These are phyloP conservation scores for Aplocera efformata DNA, from an alignment of 2,888 invertebrate species.

Conservation along the genomic window DNA sequence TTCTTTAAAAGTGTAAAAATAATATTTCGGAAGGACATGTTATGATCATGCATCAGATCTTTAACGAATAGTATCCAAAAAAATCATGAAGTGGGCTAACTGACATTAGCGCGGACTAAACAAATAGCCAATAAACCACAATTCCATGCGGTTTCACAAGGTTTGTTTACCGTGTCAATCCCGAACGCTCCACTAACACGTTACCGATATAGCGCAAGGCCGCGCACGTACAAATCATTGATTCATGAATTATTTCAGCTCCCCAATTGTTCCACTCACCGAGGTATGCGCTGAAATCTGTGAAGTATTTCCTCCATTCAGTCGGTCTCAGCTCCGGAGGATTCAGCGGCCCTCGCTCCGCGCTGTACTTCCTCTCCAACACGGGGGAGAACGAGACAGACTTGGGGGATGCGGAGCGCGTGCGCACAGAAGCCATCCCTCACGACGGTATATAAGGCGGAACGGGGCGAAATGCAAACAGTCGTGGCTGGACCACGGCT, in stretches of 20 bases:
- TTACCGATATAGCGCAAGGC: slow-evolving; percentile 74
- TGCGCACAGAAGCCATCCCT: slow-evolving; percentile 82
- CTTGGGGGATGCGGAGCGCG: slow-evolving; percentile 83
- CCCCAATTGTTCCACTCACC: slow-evolving; percentile 59
- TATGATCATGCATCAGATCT: too few species aligned
- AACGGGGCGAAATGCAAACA: slow-evolving; percentile 53
- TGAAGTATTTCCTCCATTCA: slow-evolving; percentile 75
- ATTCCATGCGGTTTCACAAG: slow-evolving; percentile 58
- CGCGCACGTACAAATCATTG: slow-evolving; percentile 58
- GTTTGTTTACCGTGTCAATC: slow-evolving; percentile 66
- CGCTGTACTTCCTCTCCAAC: slow-evolving; percentile 79
- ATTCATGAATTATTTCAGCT: slow-evolving; percentile 52
- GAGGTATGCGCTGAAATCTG: slow-evolving; percentile 75
- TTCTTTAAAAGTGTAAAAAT: too few species aligned
- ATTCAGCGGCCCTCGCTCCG: slow-evolving; percentile 55
- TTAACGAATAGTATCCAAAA: too few species aligned
- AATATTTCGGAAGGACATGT: too few species aligned
- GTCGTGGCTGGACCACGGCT: slow-evolving; percentile 73
- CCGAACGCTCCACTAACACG: slow-evolving; percentile 69
- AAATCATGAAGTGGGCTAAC: neutral
- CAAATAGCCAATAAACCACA: slow-evolving; percentile 29
- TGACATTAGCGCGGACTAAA: slow-evolving; percentile 19
- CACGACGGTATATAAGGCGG: slow-evolving; percentile 65
- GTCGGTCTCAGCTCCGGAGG: slow-evolving; percentile 60
- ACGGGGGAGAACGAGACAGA: slow-evolving; percentile 83